A percentile compares a stretch with the other conserved stretches of the same genome.
Conservation (phyloP, 2,888 invertebrate genomes). For the Ptychoptera contaminata region DNA sequence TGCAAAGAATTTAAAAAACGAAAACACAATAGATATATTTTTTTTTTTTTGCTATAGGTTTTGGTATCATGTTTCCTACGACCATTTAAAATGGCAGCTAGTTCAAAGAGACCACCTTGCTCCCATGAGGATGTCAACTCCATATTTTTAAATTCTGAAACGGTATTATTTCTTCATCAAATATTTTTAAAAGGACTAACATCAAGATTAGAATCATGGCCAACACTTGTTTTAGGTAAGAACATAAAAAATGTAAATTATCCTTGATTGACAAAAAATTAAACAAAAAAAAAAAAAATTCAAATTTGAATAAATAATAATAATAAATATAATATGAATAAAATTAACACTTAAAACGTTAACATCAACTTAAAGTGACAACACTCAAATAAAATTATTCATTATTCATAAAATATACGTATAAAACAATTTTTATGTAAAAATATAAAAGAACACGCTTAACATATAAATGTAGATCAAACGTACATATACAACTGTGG, state of each 20-base stretch:
- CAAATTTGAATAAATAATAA: no score
- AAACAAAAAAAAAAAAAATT: no score
- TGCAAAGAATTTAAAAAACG: background rate
- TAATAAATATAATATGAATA: no score
- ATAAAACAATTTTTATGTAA: no score
- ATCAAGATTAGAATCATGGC: conserved; percentile 86
- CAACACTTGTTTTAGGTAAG: conserved; percentile 77
- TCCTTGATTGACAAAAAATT: no score
- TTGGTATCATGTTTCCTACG: conserved; percentile 73
- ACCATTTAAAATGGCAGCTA: conserved; percentile 87
- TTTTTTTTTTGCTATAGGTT: conserved; percentile 25
- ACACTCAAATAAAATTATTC: no score
- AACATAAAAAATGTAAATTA: conserved; percentile 4
- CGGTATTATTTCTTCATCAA: conserved; percentile 81
- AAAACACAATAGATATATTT: background rate
- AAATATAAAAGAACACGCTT: no score
- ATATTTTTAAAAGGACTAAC: conserved; percentile 86
- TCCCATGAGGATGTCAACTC: conserved; percentile 89
- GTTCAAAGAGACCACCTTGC: conserved; percentile 82
- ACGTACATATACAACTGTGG: no score
- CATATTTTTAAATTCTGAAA: conserved; percentile 85
- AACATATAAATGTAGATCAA: no score
- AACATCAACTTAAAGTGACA: no score
- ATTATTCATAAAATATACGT: no score
- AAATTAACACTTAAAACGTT: no score